Evolutionary conservation across 2,888 invertebrate genomes (phyloP), one percentile per base, ranked within the genome.

Genomic region (Homarus gammarus): DNA sequence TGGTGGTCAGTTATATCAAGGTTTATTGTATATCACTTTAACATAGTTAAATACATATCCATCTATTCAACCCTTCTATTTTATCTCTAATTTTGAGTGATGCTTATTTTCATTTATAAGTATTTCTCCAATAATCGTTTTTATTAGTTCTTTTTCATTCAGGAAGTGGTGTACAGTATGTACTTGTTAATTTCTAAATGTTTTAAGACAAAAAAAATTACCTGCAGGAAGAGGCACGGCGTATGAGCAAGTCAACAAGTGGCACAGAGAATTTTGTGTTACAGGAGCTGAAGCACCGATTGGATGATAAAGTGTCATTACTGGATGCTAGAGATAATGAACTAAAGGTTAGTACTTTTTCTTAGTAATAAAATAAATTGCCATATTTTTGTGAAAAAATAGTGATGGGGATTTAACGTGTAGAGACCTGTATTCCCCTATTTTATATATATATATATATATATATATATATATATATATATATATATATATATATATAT

Each of bases 201-300:
- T 33, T 33, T 36, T 12, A 5, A 36, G 22, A 36, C 22, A 22
- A 31, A 31, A 44, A n/a, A n/a, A 22, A n/a, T 36, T 61, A 36
- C 8, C 49, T 44, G 2, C 22, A 83, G 83, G 83, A 83, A 83
- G 44, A 22, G 40, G 15, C 44, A 31, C 18, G 15, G 49, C 64
- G 36, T 27, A 12, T 44, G 15, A 81, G 36, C 38, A 3, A 33
- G 38, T 40, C 33, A 0, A 56, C 68, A 27, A 38, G 15, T 10
- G 56, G 51, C 51, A 83, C 64, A 5, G 83, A 83, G 68, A 70
- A 70, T 49, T 38, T 68, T 40, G 83, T 68, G 15, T 31, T 83
- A 15, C 44, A 49, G 44, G 70, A 83, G 44, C 70, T 83, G 27
- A 22, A 83, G 44, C 40, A 31, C n/a, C 56, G 81, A 6, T 22